Evolutionary conservation across 2,113 vertebrate species (phyloP).

Genomic region (Brachyhypopomus occidentalis): DNA sequence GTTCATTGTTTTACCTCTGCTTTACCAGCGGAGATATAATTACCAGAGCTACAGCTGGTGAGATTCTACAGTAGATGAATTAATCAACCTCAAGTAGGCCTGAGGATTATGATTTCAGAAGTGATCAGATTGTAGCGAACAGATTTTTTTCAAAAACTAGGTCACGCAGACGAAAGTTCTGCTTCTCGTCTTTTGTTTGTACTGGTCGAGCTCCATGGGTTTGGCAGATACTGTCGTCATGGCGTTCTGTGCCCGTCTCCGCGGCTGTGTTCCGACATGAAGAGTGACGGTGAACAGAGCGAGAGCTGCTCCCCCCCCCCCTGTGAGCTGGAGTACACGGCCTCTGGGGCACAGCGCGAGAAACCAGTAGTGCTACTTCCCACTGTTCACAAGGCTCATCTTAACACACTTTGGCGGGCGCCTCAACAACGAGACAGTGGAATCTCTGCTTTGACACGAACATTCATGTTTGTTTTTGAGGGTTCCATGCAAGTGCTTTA

Average conservation of each 20-base stretch:
- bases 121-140: neutral
- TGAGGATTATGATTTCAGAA: conserved; percentile 2
- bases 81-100: neutral
- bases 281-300: conserved; percentile 15
- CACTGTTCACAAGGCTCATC: conserved; percentile 9
- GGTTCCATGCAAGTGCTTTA: too few species aligned
- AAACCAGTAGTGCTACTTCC: conserved; percentile 24
- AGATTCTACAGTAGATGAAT: conserved; percentile 8
- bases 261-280: conserved; percentile 46
- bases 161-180: conserved; percentile 24
- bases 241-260: conserved; percentile 18
- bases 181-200: conserved; percentile 46
- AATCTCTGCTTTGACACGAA: neutral
- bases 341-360: neutral
- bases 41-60: conserved; percentile 26
- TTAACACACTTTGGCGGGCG: neutral
- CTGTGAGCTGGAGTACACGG: conserved; percentile 8
- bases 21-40: conserved; percentile 15
- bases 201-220: conserved; percentile 13
- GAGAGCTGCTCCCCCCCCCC: neutral
- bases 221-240: conserved; percentile 47
- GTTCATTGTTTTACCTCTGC: neutral
- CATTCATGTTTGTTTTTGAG: neutral
- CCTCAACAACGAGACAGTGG: neutral
- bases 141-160: conserved; percentile 17